A percentile compares a stretch with the other conserved stretches of the same genome.
These are phyloP conservation scores for Microplitis deprimator DNA, from an alignment of 2,888 invertebrate genomes.

Conservation along the genomic window DNA sequence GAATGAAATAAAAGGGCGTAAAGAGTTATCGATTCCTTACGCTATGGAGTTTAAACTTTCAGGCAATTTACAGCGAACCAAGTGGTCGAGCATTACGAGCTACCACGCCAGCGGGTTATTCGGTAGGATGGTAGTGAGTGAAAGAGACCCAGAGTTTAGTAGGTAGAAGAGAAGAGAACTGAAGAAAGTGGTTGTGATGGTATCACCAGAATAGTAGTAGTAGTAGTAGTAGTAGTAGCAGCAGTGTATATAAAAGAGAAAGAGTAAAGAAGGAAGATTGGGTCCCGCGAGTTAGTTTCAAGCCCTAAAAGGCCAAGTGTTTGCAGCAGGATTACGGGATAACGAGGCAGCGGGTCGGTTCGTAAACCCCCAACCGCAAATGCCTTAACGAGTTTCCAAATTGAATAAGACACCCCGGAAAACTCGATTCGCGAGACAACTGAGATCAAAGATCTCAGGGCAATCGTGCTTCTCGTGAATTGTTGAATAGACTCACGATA, in stretches of 20 bases:
- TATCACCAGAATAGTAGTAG: conserved; percentile 10
- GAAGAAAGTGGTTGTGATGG: conserved; percentile 10
- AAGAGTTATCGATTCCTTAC: conserved; percentile 38
- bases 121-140: conserved; percentile 1
- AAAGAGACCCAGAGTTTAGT: conserved; percentile 3
- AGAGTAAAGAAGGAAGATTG: conserved; percentile 32
- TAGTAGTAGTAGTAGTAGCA: neutral
- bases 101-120: conserved; percentile 10
- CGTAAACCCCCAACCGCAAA: conserved; percentile 44
- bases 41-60: conserved; percentile 36
- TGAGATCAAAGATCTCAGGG: conserved; percentile 38
- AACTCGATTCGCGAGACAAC: conserved; percentile 36
- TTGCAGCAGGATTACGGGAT: conserved; percentile 44
- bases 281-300: conserved; percentile 29
- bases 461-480: conserved; percentile 25
- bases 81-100: conserved; percentile 39
- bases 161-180: conserved; percentile 19
- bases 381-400: conserved; percentile 43
- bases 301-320: conserved; percentile 44
- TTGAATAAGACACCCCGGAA: conserved; percentile 43
- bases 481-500: conserved; percentile 6
- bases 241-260: conserved; percentile 36
- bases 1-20: conserved; percentile 31
- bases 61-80: conserved; percentile 42
- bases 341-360: conserved; percentile 40